Conservation (phyloP, 2,797 vertebrate species). For the Gouania willdenowi region DNA sequence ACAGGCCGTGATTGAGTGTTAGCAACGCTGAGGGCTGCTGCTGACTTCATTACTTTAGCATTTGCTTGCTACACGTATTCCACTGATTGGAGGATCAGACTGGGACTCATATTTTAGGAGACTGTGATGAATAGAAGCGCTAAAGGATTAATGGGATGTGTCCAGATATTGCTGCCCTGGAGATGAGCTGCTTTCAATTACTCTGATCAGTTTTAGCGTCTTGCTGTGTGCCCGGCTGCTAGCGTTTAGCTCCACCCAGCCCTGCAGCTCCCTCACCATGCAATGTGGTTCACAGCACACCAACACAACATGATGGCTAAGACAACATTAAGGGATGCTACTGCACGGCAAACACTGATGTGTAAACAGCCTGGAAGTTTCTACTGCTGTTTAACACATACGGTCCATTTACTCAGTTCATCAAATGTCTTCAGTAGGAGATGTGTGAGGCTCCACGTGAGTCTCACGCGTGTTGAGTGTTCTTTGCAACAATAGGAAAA, state of each 20-base stretch:
- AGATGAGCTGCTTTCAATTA: slow-evolving; percentile 68
- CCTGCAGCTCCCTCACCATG: slow-evolving; percentile 26
- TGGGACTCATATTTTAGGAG: slow-evolving; percentile 16
- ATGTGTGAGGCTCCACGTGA: slow-evolving; percentile 46
- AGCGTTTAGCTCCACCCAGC: slow-evolving; percentile 32
- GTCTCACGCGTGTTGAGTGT: slow-evolving; percentile 49
- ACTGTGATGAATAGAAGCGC: slow-evolving; percentile 52
- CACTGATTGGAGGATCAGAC: slow-evolving; percentile 37
- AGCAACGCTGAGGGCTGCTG: slow-evolving; percentile 21
- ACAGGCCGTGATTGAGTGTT: neutral
- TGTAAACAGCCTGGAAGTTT: slow-evolving; percentile 50
- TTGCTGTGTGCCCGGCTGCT: slow-evolving; percentile 39
- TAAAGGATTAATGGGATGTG: slow-evolving; percentile 68
- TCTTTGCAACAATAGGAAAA: slow-evolving; percentile 66
- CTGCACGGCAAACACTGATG: slow-evolving; percentile 30
- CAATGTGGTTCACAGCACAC: slow-evolving; percentile 25
- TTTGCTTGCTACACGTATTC: slow-evolving; percentile 30
- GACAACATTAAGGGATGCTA: slow-evolving; percentile 20
- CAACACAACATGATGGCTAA: slow-evolving; percentile 27
- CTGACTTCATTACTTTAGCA: slow-evolving; percentile 21
- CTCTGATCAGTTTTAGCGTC: slow-evolving; percentile 58
- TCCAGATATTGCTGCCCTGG: slow-evolving; percentile 51
- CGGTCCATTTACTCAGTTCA: slow-evolving; percentile 59
- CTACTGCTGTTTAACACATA: slow-evolving; percentile 64
- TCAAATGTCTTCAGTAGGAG: slow-evolving; percentile 58